These are phyloP conservation scores for Melanotaenia maccullochi DNA, from an alignment of 2,797 vertebrate species.

Conservation along the genomic window DNA sequence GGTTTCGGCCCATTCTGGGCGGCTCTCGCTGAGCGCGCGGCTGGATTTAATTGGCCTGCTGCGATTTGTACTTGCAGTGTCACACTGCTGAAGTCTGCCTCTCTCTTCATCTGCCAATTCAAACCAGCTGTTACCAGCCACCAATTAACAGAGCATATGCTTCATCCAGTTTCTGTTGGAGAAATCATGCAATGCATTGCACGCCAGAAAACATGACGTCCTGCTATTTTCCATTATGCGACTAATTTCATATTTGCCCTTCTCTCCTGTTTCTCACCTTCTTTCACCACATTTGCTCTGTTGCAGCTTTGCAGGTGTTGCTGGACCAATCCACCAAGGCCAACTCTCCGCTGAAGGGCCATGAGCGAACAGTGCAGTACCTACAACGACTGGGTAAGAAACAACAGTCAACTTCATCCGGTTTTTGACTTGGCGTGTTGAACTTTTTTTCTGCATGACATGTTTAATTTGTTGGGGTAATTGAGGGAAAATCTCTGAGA, in stretches of 20 bases:
- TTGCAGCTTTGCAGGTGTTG: slow-evolving; percentile 92
- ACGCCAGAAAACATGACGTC: slow-evolving; percentile 13
- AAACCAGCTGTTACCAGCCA: slow-evolving; percentile 55
- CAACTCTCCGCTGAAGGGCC: slow-evolving; percentile 97
- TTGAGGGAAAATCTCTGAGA: slow-evolving; percentile 26
- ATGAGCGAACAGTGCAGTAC: slow-evolving; percentile 97
- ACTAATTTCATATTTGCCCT: slow-evolving; percentile 6
- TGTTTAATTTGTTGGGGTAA: neutral
- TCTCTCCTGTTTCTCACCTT: neutral
- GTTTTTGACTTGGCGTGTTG: neutral
- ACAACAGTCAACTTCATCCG: neutral
- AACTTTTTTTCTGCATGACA: neutral
- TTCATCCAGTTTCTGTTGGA: slow-evolving; percentile 20
- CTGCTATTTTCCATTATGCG: slow-evolving; percentile 17
- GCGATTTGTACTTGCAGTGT: slow-evolving; percentile 57
- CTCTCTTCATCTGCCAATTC: slow-evolving; percentile 32
- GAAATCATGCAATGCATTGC: slow-evolving; percentile 29
- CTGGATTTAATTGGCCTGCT: slow-evolving; percentile 62
- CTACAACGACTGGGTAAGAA: slow-evolving; percentile 92
- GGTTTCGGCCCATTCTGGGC: slow-evolving; percentile 37
- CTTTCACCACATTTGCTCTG: slow-evolving; percentile 6
- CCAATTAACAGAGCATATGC: slow-evolving; percentile 29
- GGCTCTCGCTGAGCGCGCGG: slow-evolving; percentile 17
- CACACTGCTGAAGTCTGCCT: slow-evolving; percentile 35
- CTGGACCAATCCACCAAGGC: slow-evolving; percentile 98